These are phyloP conservation scores for Heteromormyrus szaboi DNA, from an alignment of 2,797 vertebrate species.

Conservation along the genomic window DNA sequence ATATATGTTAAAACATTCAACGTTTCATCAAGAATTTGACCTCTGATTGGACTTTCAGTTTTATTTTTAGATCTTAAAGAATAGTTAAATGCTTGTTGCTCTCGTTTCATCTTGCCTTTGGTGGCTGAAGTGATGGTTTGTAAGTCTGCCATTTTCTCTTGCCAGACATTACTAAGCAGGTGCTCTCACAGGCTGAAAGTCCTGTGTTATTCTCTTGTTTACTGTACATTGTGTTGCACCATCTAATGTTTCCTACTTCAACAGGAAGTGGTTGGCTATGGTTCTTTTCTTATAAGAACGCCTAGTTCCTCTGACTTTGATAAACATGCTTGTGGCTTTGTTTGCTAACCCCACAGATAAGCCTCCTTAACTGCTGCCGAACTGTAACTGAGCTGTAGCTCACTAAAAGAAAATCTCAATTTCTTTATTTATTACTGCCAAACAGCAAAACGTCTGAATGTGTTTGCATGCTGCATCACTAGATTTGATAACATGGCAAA, in stretches of 20 bases:
- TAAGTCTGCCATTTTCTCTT: not conserved
- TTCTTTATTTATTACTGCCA: not conserved
- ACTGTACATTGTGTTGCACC: constrained; percentile 44
- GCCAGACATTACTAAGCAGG: constrained; percentile 15
- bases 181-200: constrained; percentile 20
- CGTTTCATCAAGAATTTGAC: not conserved
- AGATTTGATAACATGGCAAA: not conserved
- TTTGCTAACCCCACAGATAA: constrained; percentile 45
- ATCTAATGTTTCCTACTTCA: constrained; percentile 48
- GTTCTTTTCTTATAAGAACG: constrained; percentile 58
- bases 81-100: not conserved
- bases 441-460: not conserved
- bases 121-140: not conserved
- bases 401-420: not conserved
- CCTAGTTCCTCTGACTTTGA: constrained; percentile 75
- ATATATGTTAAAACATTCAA: not conserved
- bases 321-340: constrained; percentile 69
- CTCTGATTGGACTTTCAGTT: not conserved
- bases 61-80: not conserved
- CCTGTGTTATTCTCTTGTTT: constrained; percentile 41
- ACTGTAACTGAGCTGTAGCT: constrained; percentile 27
- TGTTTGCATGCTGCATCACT: not conserved
- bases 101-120: not conserved
- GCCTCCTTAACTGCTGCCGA: constrained; percentile 39
- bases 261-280: constrained; percentile 49